A percentile compares a stretch with the other conserved stretches of the same genome.
Evolutionary conservation across 2,797 vertebrate species (phyloP).

Genomic region (Gallirallus australis): DNA sequence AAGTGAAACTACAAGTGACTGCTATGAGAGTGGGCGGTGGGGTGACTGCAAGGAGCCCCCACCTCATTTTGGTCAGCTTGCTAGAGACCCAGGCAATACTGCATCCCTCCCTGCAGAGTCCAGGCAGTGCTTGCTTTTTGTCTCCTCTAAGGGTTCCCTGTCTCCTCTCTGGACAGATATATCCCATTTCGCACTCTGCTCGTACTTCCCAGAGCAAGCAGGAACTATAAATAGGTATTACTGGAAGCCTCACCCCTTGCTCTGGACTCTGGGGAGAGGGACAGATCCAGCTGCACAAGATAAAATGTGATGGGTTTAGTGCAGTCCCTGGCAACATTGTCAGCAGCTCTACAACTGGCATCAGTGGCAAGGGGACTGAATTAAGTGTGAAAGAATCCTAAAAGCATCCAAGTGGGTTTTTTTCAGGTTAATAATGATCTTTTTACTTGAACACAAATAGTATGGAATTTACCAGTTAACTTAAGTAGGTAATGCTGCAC

Average conservation of each 20-base stretch:
- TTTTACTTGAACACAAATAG: neutral
- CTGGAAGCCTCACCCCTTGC: neutral
- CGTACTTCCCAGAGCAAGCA: neutral
- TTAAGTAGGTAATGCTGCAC: neutral
- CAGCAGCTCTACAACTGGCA: neutral
- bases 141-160: neutral
- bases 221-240: neutral
- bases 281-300: neutral
- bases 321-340: neutral
- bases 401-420: neutral
- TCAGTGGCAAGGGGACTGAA: neutral
- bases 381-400: neutral
- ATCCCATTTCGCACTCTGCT: neutral
- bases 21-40: neutral
- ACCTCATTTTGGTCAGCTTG: neutral
- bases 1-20: neutral
- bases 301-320: neutral
- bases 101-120: accelerated
- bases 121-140: accelerated
- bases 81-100: neutral
- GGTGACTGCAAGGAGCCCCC: neutral
- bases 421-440: neutral
- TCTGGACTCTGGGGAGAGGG: neutral
- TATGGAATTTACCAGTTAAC: neutral
- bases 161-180: neutral